Evolutionary conservation across 2,113 vertebrate genomes (phyloP), one percentile per base, ranked within the genome.

Genomic region (Notothenia coriiceps): DNA sequence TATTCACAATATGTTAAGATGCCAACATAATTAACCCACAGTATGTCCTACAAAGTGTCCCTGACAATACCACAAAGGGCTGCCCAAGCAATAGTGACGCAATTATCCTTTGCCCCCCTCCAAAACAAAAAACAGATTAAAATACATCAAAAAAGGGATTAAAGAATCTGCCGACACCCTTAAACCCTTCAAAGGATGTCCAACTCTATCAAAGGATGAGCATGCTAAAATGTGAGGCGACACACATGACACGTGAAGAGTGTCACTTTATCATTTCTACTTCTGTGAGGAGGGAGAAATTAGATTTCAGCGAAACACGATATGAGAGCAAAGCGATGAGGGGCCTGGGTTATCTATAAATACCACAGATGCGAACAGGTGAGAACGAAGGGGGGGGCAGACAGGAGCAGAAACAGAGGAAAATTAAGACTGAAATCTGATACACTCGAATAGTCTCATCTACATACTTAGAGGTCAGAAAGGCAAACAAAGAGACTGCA

Each of bases 101-200:
- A 71, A 82, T 77, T 56, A 49, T 65, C 60, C 44, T 11, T 49
- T 75, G 4, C 52, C 17, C 46, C 52, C 69, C 55, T 46, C 43
- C 20, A 0, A 14, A 40, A 13, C 40, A 50, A 74, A 73, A 83
- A 82, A 83, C 67, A 71, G 72, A 89, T 92, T 79, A 88, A 85
- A 86, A 86, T 56, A 91, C 85, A 88, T 91, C n/a, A 86, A 92
- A 89, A 88, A 90, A 40, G 49, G 85, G 83, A 93, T 94, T 92
- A 89, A 86, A 88, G 82, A 76, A 63, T 74, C 66, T 71, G 71
- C 74, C 57, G 59, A 89, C 82, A 72, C 78, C 68, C 86, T 25
- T 79, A 87, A 92, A 88, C 75, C 85, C 88, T 79, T 87, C 80
- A 86, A 86, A 92, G 83, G 77, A 54, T 15, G 14, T 74, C 81